A percentile compares a stretch with the other conserved stretches of the same genome.
Conservation (phyloP, 53 echinoderm and acorn worm species). For the Paracentrotus lividus region DNA sequence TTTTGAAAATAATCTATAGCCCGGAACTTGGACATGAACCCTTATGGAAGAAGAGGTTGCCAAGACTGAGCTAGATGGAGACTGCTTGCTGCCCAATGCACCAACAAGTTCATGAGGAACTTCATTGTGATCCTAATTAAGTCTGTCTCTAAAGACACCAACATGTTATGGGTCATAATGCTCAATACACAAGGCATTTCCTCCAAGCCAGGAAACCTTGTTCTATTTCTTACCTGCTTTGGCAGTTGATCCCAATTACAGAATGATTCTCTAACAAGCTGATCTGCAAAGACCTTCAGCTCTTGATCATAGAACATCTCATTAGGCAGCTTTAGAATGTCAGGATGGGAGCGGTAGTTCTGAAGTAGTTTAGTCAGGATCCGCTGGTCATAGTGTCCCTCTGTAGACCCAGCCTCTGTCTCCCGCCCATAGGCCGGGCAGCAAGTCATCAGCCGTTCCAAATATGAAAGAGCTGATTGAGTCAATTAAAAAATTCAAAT, state of each 20-base stretch:
- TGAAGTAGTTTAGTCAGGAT: constrained; percentile 91
- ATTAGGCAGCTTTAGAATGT: constrained; percentile 89
- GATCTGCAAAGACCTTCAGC: constrained; percentile 83
- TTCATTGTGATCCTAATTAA: too few species aligned
- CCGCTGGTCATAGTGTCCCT: constrained; percentile 73
- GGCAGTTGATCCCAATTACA: constrained; percentile 86
- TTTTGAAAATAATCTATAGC: too few species aligned
- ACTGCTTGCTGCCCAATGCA: too few species aligned
- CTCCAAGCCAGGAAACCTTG: background rate
- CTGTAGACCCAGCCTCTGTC: constrained; percentile 8
- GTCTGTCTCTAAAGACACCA: too few species aligned
- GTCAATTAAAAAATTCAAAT: background rate
- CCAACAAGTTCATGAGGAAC: too few species aligned
- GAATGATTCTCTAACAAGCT: constrained; percentile 77
- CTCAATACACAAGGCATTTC: background rate
- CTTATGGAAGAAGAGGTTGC: too few species aligned
- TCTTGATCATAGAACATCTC: constrained; percentile 94
- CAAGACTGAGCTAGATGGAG: too few species aligned
- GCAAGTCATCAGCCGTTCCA: constrained; percentile 87
- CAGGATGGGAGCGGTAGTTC: constrained; percentile 96
- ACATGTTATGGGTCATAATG: background rate
- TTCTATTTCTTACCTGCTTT: constrained; percentile 76
- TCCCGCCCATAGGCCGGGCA: constrained; percentile 77
- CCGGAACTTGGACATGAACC: too few species aligned
- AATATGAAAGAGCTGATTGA: constrained; percentile 77